These are phyloP conservation scores for Tenualosa ilisha DNA, from an alignment of 2,797 vertebrate genomes.

Conservation along the genomic window DNA sequence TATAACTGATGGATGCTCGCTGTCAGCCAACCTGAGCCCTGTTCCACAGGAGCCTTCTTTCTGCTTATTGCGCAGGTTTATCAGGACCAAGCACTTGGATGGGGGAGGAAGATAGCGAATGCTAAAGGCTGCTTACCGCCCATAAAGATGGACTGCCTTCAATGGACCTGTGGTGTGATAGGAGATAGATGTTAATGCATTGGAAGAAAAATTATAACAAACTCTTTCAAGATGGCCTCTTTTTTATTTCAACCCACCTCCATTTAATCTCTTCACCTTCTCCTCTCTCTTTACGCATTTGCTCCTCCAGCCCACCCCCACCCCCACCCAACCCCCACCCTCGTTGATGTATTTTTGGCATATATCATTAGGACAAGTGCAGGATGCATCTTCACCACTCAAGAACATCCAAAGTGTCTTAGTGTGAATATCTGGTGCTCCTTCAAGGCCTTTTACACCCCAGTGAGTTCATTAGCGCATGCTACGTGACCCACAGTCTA, in stretches of 20 bases:
- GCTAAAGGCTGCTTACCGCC: background rate
- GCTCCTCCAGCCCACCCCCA: background rate
- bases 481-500: background rate
- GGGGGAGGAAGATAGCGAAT: background rate
- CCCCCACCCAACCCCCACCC: too few species aligned
- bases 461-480: constrained; percentile 14
- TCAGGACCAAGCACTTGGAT: constrained; percentile 17
- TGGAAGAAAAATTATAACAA: background rate
- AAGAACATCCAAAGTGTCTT: background rate
- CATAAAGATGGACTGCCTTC: background rate
- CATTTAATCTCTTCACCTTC: background rate
- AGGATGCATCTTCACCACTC: background rate
- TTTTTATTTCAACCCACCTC: background rate
- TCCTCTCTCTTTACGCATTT: background rate
- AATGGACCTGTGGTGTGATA: background rate
- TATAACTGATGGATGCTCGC: constrained; percentile 8
- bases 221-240: constrained; percentile 12
- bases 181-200: constrained; percentile 6
- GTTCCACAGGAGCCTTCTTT: background rate
- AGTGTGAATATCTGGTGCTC: background rate
- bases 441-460: constrained; percentile 10
- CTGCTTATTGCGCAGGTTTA: constrained; percentile 2
- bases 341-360: background rate
- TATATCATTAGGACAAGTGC: background rate
- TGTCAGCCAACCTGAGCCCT: constrained; percentile 3